Conservation (phyloP, 2,888 invertebrate genomes). For the Phaonia tiefii region DNA sequence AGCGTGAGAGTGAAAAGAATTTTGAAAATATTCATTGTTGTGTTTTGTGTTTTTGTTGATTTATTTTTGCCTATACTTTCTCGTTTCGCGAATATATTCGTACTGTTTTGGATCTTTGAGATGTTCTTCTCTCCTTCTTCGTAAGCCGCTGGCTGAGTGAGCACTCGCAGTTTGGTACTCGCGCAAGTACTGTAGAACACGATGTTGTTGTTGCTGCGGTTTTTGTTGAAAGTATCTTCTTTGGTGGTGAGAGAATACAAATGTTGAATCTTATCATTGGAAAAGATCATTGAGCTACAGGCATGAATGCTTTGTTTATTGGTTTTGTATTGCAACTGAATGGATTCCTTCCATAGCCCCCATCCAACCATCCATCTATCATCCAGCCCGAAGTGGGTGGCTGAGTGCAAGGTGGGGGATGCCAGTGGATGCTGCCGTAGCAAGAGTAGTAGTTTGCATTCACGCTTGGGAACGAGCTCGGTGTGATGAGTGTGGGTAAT, state of each 20-base stretch:
- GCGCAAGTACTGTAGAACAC: neutral
- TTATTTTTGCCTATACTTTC: slow-evolving; percentile 30
- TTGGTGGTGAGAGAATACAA: slow-evolving; percentile 28
- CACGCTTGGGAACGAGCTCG: neutral
- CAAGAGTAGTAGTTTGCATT: neutral
- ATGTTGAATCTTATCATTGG: slow-evolving; percentile 41
- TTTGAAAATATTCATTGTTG: slow-evolving; percentile 37
- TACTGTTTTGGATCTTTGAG: slow-evolving; percentile 30
- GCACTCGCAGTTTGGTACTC: too few relatives aligned
- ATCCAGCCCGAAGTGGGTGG: neutral
- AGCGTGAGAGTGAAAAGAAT: slow-evolving; percentile 17
- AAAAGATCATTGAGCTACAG: slow-evolving; percentile 36
- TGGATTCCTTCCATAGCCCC: slow-evolving; percentile 32
- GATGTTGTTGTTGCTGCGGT: neutral
- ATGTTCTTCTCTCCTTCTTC: slow-evolving; percentile 26
- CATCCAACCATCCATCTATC: slow-evolving; percentile 23
- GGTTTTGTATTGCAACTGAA: slow-evolving; percentile 37
- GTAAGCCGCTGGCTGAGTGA: slow-evolving; percentile 3
- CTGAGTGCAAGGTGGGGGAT: neutral
- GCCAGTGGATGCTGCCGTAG: neutral
- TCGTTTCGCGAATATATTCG: slow-evolving; percentile 28
- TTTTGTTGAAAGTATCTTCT: slow-evolving; percentile 29
- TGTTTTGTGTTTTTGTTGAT: slow-evolving; percentile 27
- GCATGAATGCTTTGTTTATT: slow-evolving; percentile 39
- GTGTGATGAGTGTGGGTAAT: slow-evolving; percentile 17